phyloP scores from a whole-genome alignment of 2,888 invertebrate species.

The Hypselothyrea guttata region DNA sequence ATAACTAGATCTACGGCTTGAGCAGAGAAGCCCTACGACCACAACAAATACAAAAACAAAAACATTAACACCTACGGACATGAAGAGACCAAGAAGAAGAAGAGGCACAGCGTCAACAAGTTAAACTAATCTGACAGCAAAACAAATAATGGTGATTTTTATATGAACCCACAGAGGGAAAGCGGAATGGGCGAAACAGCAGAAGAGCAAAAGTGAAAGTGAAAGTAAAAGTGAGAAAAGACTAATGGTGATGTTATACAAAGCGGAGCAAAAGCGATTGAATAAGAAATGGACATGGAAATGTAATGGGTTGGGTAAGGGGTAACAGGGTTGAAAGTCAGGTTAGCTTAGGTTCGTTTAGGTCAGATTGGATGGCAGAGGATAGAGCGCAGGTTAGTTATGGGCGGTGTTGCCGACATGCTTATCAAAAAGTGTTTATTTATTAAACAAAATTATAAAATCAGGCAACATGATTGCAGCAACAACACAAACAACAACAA shows the following conservation, averaged over 20 bases:
- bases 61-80: constrained; percentile 54
- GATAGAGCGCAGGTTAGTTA: background rate
- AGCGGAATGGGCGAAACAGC: no score
- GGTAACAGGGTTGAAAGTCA: constrained; percentile 37
- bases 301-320: background rate
- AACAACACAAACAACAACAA: background rate
- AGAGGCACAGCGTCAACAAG: constrained; percentile 64
- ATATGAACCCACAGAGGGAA: constrained; percentile 37
- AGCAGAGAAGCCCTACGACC: constrained; percentile 6
- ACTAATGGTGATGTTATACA: constrained; percentile 71
- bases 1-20: constrained; percentile 10
- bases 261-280: constrained; percentile 46
- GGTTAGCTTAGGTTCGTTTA: constrained; percentile 14
- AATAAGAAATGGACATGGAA: constrained; percentile 9
- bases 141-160: constrained; percentile 72
- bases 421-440: constrained; percentile 69
- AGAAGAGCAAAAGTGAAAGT: background rate
- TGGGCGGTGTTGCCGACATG: constrained; percentile 40
- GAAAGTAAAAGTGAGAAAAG: constrained; percentile 24
- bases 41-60: constrained; percentile 12
- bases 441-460: constrained; percentile 65
- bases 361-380: background rate
- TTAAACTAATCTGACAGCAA: constrained; percentile 72
- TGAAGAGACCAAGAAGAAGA: no score
- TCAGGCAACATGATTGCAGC: constrained; percentile 29